Conservation (phyloP, 1,140 invertebrate genomes). For the Cherax destructor region DNA sequence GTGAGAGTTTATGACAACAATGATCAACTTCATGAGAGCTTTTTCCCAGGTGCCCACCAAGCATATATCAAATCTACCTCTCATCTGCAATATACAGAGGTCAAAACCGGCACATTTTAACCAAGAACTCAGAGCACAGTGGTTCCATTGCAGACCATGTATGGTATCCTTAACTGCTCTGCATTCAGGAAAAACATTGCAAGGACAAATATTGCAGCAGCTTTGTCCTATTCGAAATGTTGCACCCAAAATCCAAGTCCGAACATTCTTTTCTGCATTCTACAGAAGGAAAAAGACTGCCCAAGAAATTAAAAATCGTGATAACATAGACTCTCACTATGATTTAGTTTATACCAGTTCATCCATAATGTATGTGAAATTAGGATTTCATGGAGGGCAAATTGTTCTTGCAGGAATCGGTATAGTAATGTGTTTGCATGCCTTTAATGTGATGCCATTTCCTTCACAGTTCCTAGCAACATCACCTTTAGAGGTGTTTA, state of each 20-base stretch:
- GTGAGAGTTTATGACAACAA: not conserved
- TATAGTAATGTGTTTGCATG: not conserved
- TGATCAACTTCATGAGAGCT: not conserved
- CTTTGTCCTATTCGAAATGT: not conserved
- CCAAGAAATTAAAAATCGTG: not conserved
- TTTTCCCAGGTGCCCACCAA: not conserved
- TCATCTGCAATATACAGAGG: not conserved
- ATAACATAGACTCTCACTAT: slow-evolving; percentile 28
- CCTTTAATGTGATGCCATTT: not conserved
- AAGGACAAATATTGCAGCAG: not conserved
- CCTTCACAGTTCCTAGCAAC: not conserved
- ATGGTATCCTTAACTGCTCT: not conserved
- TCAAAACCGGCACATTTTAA: not conserved
- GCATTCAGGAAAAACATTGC: not conserved
- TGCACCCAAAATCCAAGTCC: not conserved
- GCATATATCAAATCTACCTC: not conserved
- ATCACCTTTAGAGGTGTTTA: not conserved
- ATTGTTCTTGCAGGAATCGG: not conserved
- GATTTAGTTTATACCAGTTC: not conserved
- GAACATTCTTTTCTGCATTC: slow-evolving; percentile 25
- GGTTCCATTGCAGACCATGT: not conserved
- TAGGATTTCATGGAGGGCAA: not conserved
- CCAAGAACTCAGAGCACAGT: not conserved
- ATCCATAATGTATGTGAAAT: not conserved
- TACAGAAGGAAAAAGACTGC: not conserved